Conservation (phyloP, 2,888 invertebrate genomes). For the Agrochola lychnidis region DNA sequence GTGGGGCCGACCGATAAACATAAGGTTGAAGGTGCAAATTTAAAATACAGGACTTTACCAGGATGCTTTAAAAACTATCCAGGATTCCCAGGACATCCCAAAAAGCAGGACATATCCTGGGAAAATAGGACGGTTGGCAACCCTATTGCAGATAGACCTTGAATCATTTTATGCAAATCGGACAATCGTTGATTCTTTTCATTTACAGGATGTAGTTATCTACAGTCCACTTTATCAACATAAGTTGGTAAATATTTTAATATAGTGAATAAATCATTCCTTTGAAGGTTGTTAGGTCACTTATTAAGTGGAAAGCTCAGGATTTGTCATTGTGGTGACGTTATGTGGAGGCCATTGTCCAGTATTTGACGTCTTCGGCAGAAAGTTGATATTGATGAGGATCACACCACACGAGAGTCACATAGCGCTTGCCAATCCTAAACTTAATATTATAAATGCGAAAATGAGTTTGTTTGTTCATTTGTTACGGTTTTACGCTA, state of each 20-base stretch:
- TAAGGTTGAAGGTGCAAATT: too few relatives aligned
- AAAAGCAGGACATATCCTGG: too few relatives aligned
- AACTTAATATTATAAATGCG: too few relatives aligned
- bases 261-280: background rate
- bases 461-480: too few relatives aligned
- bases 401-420: background rate
- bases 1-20: too few relatives aligned
- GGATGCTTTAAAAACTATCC: too few relatives aligned
- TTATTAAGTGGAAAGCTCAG: background rate
- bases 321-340: background rate
- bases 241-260: conserved; percentile 13
- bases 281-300: conserved; percentile 10
- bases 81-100: too few relatives aligned
- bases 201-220: conserved; percentile 5
- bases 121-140: too few relatives aligned
- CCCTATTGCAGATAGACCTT: background rate
- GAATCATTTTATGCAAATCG: background rate
- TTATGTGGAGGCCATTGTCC: background rate
- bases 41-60: too few relatives aligned
- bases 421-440: background rate
- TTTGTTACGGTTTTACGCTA: too few relatives aligned
- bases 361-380: background rate
- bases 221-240: conserved; percentile 1
- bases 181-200: background rate
- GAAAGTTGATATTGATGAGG: too few relatives aligned